These are phyloP conservation scores for Seriola rivoliana DNA, from an alignment of 2,113 vertebrate genomes.

Conservation along the genomic window DNA sequence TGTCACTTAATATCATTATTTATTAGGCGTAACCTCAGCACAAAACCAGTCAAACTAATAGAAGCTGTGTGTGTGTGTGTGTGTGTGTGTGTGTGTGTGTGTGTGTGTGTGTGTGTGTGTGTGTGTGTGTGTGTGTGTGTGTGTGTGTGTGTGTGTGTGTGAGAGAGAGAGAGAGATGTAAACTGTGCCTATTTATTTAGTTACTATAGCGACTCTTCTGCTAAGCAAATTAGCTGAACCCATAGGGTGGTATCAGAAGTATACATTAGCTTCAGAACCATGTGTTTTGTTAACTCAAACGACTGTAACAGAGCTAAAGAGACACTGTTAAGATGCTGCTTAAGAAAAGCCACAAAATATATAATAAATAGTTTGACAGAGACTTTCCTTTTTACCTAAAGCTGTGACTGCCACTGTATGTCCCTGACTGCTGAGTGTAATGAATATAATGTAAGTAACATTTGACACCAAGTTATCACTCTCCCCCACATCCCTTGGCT, in stretches of 20 bases:
- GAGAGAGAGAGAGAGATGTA: too few relatives aligned
- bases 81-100: too few relatives aligned
- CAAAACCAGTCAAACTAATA: too few relatives aligned
- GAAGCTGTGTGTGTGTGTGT: too few relatives aligned
- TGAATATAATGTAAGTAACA: conserved; percentile 20
- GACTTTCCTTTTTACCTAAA: conserved; percentile 6
- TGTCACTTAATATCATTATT: too few relatives aligned
- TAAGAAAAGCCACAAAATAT: background rate
- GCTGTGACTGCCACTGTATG: background rate
- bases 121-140: too few relatives aligned
- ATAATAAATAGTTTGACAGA: background rate
- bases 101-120: too few relatives aligned
- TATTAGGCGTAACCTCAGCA: too few relatives aligned
- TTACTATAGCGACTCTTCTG: conserved; percentile 20
- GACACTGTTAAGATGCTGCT: background rate
- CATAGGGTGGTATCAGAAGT: background rate
- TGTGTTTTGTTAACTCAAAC: conserved; percentile 1
- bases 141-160: too few relatives aligned
- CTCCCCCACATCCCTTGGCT: conserved; percentile 18
- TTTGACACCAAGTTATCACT: conserved; percentile 37
- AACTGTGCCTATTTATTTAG: conserved; percentile 6
- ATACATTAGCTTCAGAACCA: background rate
- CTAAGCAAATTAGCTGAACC: conserved; percentile 8
- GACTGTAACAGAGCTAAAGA: background rate
- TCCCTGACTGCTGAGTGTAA: conserved; percentile 1